Evolutionary conservation across 2,888 invertebrate genomes (phyloP).

Genomic region (Eilema griseolum): DNA sequence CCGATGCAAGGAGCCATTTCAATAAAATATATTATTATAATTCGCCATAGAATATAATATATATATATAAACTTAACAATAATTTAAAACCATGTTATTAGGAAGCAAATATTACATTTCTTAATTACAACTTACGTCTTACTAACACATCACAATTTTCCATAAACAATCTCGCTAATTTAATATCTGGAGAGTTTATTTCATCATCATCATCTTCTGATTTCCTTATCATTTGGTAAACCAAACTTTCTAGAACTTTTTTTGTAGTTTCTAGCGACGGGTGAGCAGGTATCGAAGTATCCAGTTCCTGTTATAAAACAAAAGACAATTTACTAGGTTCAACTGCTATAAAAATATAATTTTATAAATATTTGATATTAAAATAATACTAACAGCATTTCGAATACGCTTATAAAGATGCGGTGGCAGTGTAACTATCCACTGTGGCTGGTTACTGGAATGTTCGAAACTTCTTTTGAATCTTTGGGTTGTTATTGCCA

Average conservation of each 20-base stretch:
- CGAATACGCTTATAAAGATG: constrained; percentile 92
- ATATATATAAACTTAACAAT: not conserved
- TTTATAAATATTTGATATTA: not conserved
- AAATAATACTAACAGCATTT: constrained; percentile 81
- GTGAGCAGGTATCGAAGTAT: constrained; percentile 76
- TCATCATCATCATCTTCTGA: constrained; percentile 46
- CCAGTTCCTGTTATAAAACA: constrained; percentile 66
- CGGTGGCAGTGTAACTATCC: constrained; percentile 92
- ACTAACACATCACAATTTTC: constrained; percentile 74
- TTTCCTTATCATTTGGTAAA: constrained; percentile 66
- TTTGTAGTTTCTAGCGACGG: constrained; percentile 72
- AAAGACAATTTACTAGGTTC: not conserved
- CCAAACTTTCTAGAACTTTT: constrained; percentile 67
- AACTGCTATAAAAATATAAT: not conserved
- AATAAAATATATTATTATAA: too few relatives aligned
- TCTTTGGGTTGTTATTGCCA: constrained; percentile 94
- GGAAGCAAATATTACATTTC: not conserved
- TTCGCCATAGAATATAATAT: not conserved
- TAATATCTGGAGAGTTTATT: constrained; percentile 63
- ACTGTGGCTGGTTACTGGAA: constrained; percentile 88
- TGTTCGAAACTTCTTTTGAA: constrained; percentile 89
- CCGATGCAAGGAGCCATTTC: too few relatives aligned
- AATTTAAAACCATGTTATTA: not conserved
- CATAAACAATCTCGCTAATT: constrained; percentile 70
- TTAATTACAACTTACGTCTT: constrained; percentile 61